Evolutionary conservation across 2,113 vertebrate genomes (phyloP), one percentile per base, ranked within the genome.

Genomic region (Cheirogaleus medius): DNA sequence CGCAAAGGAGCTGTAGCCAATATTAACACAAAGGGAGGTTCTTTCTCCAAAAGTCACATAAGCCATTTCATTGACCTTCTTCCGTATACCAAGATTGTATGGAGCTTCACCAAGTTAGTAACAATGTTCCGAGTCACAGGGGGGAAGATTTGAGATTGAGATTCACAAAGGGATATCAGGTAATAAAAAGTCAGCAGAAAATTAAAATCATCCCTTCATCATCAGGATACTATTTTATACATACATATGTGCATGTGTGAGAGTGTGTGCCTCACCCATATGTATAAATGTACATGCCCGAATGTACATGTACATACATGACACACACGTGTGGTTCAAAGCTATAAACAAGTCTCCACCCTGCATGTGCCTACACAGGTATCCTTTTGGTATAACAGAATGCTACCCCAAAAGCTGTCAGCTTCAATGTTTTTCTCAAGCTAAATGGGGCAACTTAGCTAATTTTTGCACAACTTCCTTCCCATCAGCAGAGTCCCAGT

Each of bases 381-480:
- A 52, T 4, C 8, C 29, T 76, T 76, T 85, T 47, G 18, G 11
- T 76, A 39, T 49, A 32, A 32, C 44, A 87, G 73, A 90, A 25
- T 21, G 52, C 44, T 20, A 14, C 5, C 39, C 49, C 37, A 32
- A 39, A 68, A 77, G 20, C 10, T 42, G 15, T 68, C 27, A 1
- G 3, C 81, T 49, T 95, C 52, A 2, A 13, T 82, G 66, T 95
- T 93, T 88, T 63, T 32, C 15, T 88, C 15, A 44, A 34, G 37
- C 49, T 47, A 94, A 94, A 64, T 23, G 18, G 27, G 6, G 10
- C 32, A 86, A 90, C 81, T 86, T 63, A 85, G 44, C 64, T 95
- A 81, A 88, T 76, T 96, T 91, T 92, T 94, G 32, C 54, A 76
- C 80, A 63, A 76, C 44, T 94, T 94, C 90, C 42, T 71, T 92